Base-by-base conservation (phyloP, 2,113 vertebrate species). In the Pseudorhombus dupliciocellatus region DNA sequence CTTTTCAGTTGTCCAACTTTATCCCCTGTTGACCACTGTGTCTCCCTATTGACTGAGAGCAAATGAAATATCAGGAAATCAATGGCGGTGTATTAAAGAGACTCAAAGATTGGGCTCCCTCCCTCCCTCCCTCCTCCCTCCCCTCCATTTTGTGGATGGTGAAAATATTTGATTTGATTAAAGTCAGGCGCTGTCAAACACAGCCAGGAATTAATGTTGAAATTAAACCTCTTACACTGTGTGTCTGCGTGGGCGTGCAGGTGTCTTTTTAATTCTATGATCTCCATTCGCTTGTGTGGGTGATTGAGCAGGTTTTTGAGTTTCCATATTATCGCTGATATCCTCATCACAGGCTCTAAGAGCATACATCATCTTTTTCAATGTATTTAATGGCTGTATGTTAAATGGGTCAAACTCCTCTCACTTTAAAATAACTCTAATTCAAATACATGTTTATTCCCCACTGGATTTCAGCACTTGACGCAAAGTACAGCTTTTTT, bases 21-120 rank as follows among this genome's bases (percentile, higher is more conserved):
- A 53, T 72, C 44, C 55, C 48, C 55, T 12, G 28, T 25, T 60
- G 60, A 52, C 50, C 5, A 9, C 53, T 20, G 14, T 24, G 24
- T 28, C 67, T 62, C 56, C 3, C 44, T 20, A 52, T 30, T 37
- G 57, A 73, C 61, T 37, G 42, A 28, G 57, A 70, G 31, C 66
- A 67, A 70, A 80, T 80, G 6, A 68, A 57, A 70, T 67, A 52
- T 70, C 60, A 68, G 26, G 22, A 31, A 63, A 87, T 81, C 80
- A 37, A 71, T 83, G 52, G n/a, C 30, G 46, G 24, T 4, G 5
- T 75, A 64, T 84, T 44, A 78, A 60, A 75, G 2, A 66, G 50
- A 62, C 58, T 64, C 65, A n/a, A 22, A 61, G 53, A 28, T 52
- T 16, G 18, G 70, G 50, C 63, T 25, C 44, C 73, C 57, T 25